Evolutionary conservation across 1,140 invertebrate species (phyloP).

Genomic region (Leptestheria dahalacensis): DNA sequence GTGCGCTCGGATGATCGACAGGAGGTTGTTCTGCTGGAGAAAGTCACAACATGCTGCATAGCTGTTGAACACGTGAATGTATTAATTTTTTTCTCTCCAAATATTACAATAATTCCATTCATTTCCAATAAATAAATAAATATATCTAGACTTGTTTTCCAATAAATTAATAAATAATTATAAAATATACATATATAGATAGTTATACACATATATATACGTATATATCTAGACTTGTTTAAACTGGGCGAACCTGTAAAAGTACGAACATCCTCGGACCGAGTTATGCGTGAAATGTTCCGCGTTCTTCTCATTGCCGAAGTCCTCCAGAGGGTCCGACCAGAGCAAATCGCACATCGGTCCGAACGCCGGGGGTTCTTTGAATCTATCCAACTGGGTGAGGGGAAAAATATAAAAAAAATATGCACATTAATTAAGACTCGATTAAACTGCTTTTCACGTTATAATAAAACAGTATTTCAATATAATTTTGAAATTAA

Average conservation of each 20-base stretch:
- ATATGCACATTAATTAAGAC: neutral
- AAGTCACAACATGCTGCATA: conserved; percentile 99
- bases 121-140: too few relatives aligned
- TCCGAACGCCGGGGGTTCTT: conserved; percentile 98
- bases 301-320: conserved; percentile 98
- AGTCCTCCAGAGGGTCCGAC: conserved; percentile 98
- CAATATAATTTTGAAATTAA: neutral
- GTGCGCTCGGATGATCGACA: conserved; percentile 99
- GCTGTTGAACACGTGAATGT: conserved; percentile 52
- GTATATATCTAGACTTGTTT: too few relatives aligned
- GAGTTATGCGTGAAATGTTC: conserved; percentile 99
- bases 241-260: conserved; percentile 88
- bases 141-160: too few relatives aligned
- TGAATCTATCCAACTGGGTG: conserved; percentile 94
- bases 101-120: neutral
- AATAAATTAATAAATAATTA: too few relatives aligned
- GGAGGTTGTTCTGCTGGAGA: conserved; percentile 97
- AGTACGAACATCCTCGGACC: conserved; percentile 99
- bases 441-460: too few relatives aligned
- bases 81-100: neutral
- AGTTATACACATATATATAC: too few relatives aligned
- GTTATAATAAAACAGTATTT: neutral
- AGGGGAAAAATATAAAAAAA: conserved; percentile 2
- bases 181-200: too few relatives aligned
- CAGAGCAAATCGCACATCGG: conserved; percentile 99